Conservation (phyloP, 2,113 vertebrate species). For the Phaethornis superciliosus region DNA sequence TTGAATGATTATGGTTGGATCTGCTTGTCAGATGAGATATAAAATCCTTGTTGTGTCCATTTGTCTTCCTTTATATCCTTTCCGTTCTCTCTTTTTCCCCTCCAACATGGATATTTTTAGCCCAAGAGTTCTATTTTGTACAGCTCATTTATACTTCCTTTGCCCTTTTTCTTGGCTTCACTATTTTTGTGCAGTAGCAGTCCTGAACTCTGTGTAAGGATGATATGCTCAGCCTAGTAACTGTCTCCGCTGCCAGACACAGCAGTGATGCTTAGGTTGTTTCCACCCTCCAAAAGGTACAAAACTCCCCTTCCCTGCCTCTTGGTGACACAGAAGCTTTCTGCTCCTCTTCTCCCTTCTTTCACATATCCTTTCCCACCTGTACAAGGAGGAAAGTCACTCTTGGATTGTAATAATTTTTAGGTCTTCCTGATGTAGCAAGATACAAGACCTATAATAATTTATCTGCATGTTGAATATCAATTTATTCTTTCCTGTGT, state of each 20-base stretch:
- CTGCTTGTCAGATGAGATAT: not conserved
- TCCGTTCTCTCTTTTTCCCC: not conserved
- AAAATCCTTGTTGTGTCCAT: not conserved
- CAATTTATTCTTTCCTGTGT: not conserved
- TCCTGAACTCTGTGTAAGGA: not conserved
- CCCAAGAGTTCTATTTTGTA: not conserved
- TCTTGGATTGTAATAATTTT: not conserved
- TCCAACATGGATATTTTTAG: not conserved
- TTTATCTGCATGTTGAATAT: not conserved
- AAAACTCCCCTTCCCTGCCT: not conserved
- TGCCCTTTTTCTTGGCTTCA: not conserved
- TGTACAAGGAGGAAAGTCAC: not conserved
- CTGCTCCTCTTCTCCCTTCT: not conserved
- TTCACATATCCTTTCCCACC: not conserved
- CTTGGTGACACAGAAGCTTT: not conserved
- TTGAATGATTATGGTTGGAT: not conserved
- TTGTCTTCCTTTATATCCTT: not conserved
- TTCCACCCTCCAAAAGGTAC: not conserved
- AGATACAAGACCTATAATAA: not conserved
- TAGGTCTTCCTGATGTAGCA: not conserved
- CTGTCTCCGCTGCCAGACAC: not conserved
- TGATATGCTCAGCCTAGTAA: fast-evolving
- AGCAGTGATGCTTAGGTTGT: not conserved
- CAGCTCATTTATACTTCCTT: not conserved
- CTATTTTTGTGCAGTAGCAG: not conserved